Base-by-base conservation (phyloP, 2,888 invertebrate genomes). In the Drosophila nr. medialis region DNA sequence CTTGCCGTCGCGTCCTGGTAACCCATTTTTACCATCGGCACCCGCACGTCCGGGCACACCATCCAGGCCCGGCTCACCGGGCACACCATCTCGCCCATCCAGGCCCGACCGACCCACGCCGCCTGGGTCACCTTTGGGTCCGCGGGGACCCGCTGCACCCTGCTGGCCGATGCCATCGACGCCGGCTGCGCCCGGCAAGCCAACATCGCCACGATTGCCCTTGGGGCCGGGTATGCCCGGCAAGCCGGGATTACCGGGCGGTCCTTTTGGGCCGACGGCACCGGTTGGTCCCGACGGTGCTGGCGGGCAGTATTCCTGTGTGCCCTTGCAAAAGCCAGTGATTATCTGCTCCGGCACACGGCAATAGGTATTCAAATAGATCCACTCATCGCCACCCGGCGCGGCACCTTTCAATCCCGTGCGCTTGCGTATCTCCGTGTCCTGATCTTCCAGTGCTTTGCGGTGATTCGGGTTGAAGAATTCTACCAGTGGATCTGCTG, bases 81-180 rank as follows among this genome's bases (percentile, higher is more conserved):
- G 98, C 0, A 98, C 95, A 4, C 98, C 98, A 82, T 98, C 97
- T 63, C 97, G 94, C 0, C 98, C 98, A 88, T 98, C 98, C 2
- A 98, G 92, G 0, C 96, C 96, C 0, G 95, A 94, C 51, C 95
- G 95, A 0, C 96, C 96, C 40, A 95, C 95, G 81, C 95, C 95
- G 34, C 96, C 96, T 92, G 90, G 83, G 70, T 93, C 91, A 45
- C 93, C 93, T 73, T 93, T 93, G 4, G 92, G 92, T 0, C 93
- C 93, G 0, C 92, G 84, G 0, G 92, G 90, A 2, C 93, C 93
- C 0, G 86, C 21, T 0, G 87, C 77, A 6, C 93, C 93, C 60
- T 79, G 72, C 27, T 83, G 75, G 8, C 93, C 93, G 18, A 87
- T 75, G 6, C 93, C 93, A 71, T 94, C 95, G 7, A 95, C 94